phyloP scores from a whole-genome alignment of 1,140 invertebrate species.

The Cydia amplana region DNA sequence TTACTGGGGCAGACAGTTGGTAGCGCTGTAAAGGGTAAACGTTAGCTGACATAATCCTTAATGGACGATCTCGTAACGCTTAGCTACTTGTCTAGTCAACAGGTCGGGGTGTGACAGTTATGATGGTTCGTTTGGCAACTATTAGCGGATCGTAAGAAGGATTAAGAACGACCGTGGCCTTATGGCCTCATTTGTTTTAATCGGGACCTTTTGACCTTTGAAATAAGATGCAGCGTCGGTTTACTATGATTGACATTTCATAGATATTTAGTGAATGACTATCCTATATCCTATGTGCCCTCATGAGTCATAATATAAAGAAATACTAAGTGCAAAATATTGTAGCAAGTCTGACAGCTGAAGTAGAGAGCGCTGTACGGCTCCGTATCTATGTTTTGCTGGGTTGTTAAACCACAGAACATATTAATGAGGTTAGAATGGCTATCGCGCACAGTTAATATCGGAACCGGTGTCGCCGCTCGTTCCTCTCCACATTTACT shows the following conservation, averaged over 20 bases:
- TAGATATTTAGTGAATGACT: neutral
- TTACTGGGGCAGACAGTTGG: conserved; percentile 7
- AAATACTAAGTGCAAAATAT: too few species aligned
- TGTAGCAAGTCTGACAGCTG: too few species aligned
- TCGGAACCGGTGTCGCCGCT: too few species aligned
- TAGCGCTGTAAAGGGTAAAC: conserved; percentile 12
- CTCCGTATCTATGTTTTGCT: too few species aligned
- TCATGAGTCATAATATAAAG: too few species aligned
- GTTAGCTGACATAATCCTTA: conserved; percentile 26
- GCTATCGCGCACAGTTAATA: too few species aligned
- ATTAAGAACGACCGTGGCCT: neutral
- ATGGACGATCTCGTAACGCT: conserved; percentile 27
- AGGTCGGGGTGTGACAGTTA: conserved; percentile 19
- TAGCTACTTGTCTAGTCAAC: conserved; percentile 21
- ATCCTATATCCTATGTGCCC: too few species aligned
- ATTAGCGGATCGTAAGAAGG: neutral
- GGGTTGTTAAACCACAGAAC: too few species aligned
- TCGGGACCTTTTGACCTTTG: neutral
- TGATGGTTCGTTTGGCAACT: neutral
- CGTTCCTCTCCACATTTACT: too few species aligned
- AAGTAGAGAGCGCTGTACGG: too few species aligned
- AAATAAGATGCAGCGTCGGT: neutral
- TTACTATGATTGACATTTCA: neutral
- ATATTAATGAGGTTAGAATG: too few species aligned
- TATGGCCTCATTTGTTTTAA: neutral